These are phyloP conservation scores for Paraescarpia echinospica DNA, from an alignment of 1,140 invertebrate species.

Conservation along the genomic window DNA sequence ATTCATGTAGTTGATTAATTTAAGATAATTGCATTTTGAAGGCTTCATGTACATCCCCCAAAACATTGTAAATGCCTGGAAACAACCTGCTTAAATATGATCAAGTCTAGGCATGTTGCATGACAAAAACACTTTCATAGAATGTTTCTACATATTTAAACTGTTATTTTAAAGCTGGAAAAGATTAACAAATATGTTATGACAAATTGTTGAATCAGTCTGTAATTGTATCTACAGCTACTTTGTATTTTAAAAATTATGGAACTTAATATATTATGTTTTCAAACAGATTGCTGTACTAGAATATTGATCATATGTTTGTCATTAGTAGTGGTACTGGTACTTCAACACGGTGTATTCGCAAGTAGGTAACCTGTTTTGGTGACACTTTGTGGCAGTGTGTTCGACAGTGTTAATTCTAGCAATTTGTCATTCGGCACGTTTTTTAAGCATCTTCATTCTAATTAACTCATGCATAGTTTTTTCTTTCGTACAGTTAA, in stretches of 20 bases:
- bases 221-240: too few relatives aligned
- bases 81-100: too few relatives aligned
- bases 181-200: too few relatives aligned
- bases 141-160: too few relatives aligned
- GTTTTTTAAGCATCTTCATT: background rate
- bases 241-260: background rate
- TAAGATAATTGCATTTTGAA: background rate
- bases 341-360: background rate
- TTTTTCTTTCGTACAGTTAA: background rate
- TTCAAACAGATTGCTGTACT: background rate
- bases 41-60: background rate
- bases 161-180: too few relatives aligned
- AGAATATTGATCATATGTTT: background rate
- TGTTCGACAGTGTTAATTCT: background rate
- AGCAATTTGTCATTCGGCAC: background rate
- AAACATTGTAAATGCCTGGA: too few relatives aligned
- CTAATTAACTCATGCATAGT: background rate
- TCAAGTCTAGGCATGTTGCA: too few relatives aligned
- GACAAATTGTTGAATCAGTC: too few relatives aligned
- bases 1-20: background rate
- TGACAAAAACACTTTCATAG: too few relatives aligned
- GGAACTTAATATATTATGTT: background rate
- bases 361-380: background rate
- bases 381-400: background rate
- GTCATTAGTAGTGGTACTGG: background rate